Evolutionary conservation across 1,140 invertebrate species (phyloP), one percentile per base, ranked within the genome.

Genomic region (Anastrepha ludens): DNA sequence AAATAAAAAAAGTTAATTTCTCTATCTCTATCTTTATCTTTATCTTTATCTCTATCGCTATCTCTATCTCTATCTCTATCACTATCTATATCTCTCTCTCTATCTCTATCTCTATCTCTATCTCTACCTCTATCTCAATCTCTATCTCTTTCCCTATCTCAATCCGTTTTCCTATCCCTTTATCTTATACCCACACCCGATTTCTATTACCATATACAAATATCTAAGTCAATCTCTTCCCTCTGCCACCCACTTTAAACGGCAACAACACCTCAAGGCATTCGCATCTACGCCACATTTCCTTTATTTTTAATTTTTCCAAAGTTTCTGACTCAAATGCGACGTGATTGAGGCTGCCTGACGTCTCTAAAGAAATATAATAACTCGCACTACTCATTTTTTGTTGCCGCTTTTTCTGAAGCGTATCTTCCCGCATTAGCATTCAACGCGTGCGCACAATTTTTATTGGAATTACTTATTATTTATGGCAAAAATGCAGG

Each of bases 381-480:
- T 6, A 67, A 6, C 11, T 13, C 55, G 11, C 29, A 29, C 29
- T 67, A 39, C 8, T 47, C 44, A 7, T 74, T 74, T 9, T 74
- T 47, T 13, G 9, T 67, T 39, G 20, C 64, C 64, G 67, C 67
- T 41, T 74, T n/a, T 41, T 15, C 39, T 39, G 67, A 8, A 6
- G 6, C 39, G 44, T 29, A 81, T 58, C 17, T 29, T 41, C 47
- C 3, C 74, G 20, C 15, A 81, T 81, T 81, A 55, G 74, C 74
- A 81, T 81, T 81, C 74, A 81, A n/a, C 74, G 74, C 74, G 74
- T 81, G 74, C 74, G 74, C 74, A 29, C 74, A 81, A 81, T 81
- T 81, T 81, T 81, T 81, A 81, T 81, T 81, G 74, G 74, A 81
- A 81, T 81, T 81, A 81, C 55, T 81, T 81, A 81, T 81, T 81